Evolutionary conservation across 2,113 vertebrate species (phyloP).

Genomic region (Pogonocichla stellata): DNA sequence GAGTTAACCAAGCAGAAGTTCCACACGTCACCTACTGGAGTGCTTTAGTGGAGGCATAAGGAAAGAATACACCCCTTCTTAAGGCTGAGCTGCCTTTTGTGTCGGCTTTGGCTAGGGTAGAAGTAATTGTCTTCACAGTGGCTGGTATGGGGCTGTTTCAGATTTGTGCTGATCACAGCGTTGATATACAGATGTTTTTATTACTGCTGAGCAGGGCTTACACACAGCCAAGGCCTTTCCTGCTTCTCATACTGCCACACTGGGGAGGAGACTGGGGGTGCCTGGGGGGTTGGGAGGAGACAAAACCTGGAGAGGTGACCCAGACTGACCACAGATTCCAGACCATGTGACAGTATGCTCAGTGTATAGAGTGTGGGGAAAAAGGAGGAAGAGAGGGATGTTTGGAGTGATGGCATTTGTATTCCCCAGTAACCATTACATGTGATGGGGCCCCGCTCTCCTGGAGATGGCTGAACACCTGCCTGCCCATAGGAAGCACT

Average conservation of each 20-base stretch:
- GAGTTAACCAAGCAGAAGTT: not conserved
- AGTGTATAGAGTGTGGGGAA: fast-evolving
- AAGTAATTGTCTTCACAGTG: not conserved
- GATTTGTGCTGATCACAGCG: not conserved
- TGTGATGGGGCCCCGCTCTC: too few relatives aligned
- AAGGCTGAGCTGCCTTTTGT: not conserved
- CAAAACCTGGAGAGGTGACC: not conserved
- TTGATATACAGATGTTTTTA: not conserved
- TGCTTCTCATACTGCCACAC: fast-evolving
- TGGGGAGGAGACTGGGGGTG: too few relatives aligned
- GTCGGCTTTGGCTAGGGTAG: not conserved
- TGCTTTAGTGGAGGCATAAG: not conserved
- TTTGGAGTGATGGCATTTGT: not conserved
- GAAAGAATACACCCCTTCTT: not conserved
- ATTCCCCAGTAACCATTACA: not conserved
- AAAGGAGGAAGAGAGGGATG: fast-evolving
- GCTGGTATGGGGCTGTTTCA: not conserved
- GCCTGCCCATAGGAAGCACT: not conserved
- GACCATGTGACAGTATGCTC: not conserved
- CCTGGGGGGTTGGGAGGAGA: not conserved
- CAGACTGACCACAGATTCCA: not conserved
- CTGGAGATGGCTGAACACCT: not conserved
- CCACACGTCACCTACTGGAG: not conserved
- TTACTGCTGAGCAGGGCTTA: not conserved
- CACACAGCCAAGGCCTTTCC: not conserved